Evolutionary conservation across 2,113 vertebrate genomes (phyloP).

Genomic region (Scomber colias): DNA sequence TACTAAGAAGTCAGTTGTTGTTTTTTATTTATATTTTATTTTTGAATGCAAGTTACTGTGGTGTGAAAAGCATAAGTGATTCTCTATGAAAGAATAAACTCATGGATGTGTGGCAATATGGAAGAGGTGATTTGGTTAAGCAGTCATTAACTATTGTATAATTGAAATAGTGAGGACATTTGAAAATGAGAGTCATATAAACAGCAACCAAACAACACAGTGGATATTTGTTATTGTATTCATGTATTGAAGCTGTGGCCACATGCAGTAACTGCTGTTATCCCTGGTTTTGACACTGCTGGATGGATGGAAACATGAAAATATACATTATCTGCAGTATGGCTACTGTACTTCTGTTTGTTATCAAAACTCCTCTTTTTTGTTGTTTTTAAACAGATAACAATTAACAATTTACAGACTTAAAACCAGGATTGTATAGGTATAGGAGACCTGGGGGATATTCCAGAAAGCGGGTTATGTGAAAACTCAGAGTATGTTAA

Average conservation of each 20-base stretch:
- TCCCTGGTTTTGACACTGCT: not conserved
- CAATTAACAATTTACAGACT: no score
- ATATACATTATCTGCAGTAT: not conserved
- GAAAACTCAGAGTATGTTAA: no score
- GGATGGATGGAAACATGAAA: not conserved
- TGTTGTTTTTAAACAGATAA: not conserved
- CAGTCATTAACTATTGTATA: not conserved
- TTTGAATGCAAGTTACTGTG: not conserved
- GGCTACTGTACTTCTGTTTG: not conserved
- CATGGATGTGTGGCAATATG: not conserved
- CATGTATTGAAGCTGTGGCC: not conserved
- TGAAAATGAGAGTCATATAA: slow-evolving; percentile 8
- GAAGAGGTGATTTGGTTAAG: slow-evolving; percentile 15
- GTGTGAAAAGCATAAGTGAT: not conserved
- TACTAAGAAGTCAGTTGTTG: not conserved
- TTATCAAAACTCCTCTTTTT: not conserved
- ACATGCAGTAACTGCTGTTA: not conserved
- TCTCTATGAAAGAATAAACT: slow-evolving; percentile 1
- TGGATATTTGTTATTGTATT: not conserved
- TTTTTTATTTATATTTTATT: not conserved
- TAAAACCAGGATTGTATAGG: no score
- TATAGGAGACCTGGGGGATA: no score
- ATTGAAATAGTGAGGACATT: not conserved
- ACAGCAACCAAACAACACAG: not conserved
- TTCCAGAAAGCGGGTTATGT: no score